A percentile compares a stretch with the other conserved stretches of the same genome.
Evolutionary conservation across 2,113 vertebrate species (phyloP).

Genomic region (Tetrao urogallus): DNA sequence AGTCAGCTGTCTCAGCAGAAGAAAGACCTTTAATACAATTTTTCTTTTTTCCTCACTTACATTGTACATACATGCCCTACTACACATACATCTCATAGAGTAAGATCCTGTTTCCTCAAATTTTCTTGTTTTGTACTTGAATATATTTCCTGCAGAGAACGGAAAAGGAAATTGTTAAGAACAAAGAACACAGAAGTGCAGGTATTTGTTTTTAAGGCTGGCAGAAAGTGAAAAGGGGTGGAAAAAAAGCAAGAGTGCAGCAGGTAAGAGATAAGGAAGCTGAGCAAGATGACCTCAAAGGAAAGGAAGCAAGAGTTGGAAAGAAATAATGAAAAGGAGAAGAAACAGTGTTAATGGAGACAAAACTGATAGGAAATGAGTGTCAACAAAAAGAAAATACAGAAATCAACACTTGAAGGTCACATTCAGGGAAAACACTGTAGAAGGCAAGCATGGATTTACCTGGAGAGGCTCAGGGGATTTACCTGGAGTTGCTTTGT

Average conservation of each 20-base stretch:
- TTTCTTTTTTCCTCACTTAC: neutral
- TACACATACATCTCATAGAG: neutral
- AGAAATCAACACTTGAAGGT: neutral
- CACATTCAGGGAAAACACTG: constrained; percentile 1
- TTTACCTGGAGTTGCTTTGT: neutral
- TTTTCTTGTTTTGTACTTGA: neutral
- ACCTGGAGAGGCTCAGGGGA: neutral
- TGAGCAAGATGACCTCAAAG: neutral
- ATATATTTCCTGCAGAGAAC: neutral
- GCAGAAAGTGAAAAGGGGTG: neutral
- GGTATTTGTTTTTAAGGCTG: neutral
- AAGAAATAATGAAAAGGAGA: neutral
- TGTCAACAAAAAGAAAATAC: neutral
- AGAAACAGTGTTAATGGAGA: neutral
- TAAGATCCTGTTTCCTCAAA: neutral
- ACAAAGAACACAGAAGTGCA: neutral
- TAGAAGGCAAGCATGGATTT: constrained; percentile 23
- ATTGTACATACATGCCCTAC: neutral
- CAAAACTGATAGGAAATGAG: neutral
- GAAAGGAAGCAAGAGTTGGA: neutral
- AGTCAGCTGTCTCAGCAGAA: constrained; percentile 14
- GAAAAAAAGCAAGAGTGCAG: neutral
- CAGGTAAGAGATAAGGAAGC: neutral
- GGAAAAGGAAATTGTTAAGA: neutral
- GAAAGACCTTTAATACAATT: constrained; percentile 24